Percentiles rank a stretch among this genome's conserved stretches.
phyloP scores from a whole-genome alignment of 2,888 invertebrate genomes.

The Corbicula japonica region DNA sequence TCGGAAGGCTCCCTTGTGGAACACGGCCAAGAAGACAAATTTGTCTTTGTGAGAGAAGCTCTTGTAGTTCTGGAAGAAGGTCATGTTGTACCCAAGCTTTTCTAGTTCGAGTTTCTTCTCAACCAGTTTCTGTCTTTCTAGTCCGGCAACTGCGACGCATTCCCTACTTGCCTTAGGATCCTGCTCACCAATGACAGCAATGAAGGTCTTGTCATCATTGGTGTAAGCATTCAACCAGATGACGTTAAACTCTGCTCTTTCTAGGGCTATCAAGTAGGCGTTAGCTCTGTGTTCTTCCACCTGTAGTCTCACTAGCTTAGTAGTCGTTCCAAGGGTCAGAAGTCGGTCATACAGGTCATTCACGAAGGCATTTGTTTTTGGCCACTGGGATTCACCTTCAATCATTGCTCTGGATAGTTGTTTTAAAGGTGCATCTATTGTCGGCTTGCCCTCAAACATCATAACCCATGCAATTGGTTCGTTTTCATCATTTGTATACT shows the following conservation, averaged over 20 bases:
- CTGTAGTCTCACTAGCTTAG: conserved; percentile 72
- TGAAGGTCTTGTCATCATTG: conserved; percentile 70
- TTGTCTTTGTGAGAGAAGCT: conserved; percentile 76
- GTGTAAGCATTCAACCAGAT: conserved; percentile 81
- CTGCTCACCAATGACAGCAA: conserved; percentile 75
- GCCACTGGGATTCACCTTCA: conserved; percentile 64
- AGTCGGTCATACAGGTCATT: conserved; percentile 77
- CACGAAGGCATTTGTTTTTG: conserved; percentile 67
- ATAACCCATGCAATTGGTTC: conserved; percentile 73
- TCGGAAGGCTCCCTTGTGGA: conserved; percentile 74
- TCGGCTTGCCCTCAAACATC: conserved; percentile 74
- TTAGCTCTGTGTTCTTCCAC: conserved; percentile 81
- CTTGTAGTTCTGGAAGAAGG: conserved; percentile 81
- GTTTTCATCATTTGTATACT: conserved; percentile 42
- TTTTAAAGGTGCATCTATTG: conserved; percentile 68
- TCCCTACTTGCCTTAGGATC: conserved; percentile 66
- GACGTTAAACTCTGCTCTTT: conserved; percentile 74
- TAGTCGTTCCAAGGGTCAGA: conserved; percentile 56
- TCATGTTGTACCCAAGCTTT: conserved; percentile 78
- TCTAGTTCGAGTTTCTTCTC: conserved; percentile 74
- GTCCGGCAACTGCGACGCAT: conserved; percentile 73
- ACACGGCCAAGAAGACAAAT: conserved; percentile 76
- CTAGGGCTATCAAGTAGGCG: conserved; percentile 78
- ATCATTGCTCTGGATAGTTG: conserved; percentile 73
- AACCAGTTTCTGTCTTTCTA: conserved; percentile 72